These are phyloP conservation scores for Pteronura brasiliensis DNA, from an alignment of 2,113 vertebrate genomes.

Conservation along the genomic window DNA sequence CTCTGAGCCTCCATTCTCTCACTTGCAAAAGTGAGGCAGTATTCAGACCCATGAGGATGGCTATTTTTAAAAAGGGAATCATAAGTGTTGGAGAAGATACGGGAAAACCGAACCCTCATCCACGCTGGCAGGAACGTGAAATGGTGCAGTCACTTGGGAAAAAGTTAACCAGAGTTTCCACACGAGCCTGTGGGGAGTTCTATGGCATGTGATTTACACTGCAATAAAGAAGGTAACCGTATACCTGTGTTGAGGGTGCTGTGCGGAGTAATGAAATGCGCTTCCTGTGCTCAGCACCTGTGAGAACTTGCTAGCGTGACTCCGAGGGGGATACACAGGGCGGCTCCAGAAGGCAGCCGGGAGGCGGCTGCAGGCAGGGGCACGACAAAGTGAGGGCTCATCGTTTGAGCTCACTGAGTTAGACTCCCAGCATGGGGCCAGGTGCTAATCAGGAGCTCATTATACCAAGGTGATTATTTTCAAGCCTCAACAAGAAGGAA, in stretches of 20 bases:
- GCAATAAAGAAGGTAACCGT: neutral
- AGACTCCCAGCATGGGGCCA: too few species aligned
- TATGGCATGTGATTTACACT: neutral
- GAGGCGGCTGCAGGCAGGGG: neutral
- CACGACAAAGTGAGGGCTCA: rapidly evolving
- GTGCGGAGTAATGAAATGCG: neutral
- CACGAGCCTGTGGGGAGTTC: neutral
- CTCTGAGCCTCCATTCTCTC: neutral
- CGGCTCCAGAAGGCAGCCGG: too few species aligned
- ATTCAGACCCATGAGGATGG: neutral
- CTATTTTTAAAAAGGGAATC: neutral
- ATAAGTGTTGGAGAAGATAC: neutral
- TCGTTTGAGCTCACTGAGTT: neutral
- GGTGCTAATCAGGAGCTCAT: neutral
- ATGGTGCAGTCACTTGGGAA: neutral
- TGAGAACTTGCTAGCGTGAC: neutral
- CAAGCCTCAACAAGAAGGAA: neutral
- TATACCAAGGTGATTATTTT: neutral
- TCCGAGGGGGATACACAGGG: too few species aligned
- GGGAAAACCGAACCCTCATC: neutral
- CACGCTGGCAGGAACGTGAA: neutral
- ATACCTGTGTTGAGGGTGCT: neutral
- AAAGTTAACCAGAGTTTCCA: neutral
- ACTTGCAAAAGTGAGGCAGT: neutral
- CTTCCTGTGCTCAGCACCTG: neutral